Conservation (phyloP, 1,140 invertebrate species). For the Thaumetopoea pityocampa region DNA sequence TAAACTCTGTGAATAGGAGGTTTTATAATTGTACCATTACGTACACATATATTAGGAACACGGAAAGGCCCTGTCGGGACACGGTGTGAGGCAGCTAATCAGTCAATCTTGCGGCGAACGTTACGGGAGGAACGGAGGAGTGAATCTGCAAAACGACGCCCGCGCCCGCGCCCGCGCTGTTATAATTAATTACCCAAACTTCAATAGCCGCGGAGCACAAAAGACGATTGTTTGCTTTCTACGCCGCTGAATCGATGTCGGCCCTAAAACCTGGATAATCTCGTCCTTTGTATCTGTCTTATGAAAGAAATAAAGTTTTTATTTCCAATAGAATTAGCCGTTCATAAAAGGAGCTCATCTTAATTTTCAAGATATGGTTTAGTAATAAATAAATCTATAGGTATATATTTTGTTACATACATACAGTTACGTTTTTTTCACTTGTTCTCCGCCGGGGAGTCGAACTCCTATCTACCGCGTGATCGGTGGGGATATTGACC, state of each 20-base stretch:
- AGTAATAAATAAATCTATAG: no score
- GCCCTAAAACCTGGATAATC: conserved; percentile 63
- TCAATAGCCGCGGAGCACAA: conserved; percentile 54
- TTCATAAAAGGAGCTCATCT: conserved; percentile 20
- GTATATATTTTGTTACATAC: no score
- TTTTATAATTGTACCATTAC: no score
- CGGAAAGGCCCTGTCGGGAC: conserved; percentile 5
- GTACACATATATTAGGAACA: background rate
- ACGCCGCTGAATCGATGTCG: conserved; percentile 53
- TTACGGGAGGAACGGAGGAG: conserved; percentile 50
- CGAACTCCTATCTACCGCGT: no score
- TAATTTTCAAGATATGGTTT: no score
- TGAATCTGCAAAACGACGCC: conserved; percentile 61
- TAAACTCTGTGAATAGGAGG: no score
- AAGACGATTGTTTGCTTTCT: conserved; percentile 64
- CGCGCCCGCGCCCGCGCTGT: no score
- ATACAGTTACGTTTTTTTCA: no score
- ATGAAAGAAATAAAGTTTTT: conserved; percentile 63
- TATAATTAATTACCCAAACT: conserved; percentile 62
- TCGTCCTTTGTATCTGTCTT: conserved; percentile 54
- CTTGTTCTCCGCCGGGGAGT: no score
- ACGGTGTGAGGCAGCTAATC: conserved; percentile 35
- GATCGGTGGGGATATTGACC: no score
- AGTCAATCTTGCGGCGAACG: conserved; percentile 44
- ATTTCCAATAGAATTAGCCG: conserved; percentile 44